Evolutionary conservation across 2,113 vertebrate genomes (phyloP).

Genomic region (Nothobranchius kuhntae): DNA sequence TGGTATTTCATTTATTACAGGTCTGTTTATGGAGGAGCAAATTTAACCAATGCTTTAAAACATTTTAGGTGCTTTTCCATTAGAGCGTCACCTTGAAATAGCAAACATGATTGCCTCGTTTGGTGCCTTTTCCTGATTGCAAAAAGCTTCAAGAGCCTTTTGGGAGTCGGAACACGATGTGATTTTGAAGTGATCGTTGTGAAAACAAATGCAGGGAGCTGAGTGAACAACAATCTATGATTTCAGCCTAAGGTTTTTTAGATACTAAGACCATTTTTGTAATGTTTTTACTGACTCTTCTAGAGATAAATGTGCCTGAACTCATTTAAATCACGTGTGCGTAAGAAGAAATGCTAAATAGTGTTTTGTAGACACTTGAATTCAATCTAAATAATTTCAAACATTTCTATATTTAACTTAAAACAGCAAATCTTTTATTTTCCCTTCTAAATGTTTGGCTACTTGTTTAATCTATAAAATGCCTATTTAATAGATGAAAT

Average conservation of each 20-base stretch:
- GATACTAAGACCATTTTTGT: conserved; percentile 41
- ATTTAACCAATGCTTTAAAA: conserved; percentile 24
- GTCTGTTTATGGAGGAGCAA: conserved; percentile 10
- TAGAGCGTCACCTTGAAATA: conserved; percentile 33
- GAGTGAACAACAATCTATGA: conserved; percentile 51
- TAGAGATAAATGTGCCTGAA: not conserved
- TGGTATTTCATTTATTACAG: not conserved
- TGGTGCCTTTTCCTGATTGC: conserved; percentile 46
- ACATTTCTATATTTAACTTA: not conserved
- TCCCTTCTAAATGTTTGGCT: not conserved
- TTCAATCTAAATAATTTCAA: not conserved
- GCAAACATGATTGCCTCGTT: conserved; percentile 41
- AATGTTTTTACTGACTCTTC: not conserved
- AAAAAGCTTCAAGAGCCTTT: conserved; percentile 62
- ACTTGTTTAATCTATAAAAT: not conserved
- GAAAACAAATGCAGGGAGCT: conserved; percentile 51
- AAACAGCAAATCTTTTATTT: not conserved
- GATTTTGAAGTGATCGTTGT: conserved; percentile 55
- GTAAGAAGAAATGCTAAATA: too few relatives aligned
- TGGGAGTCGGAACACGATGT: conserved; percentile 58
- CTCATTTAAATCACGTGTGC: not conserved
- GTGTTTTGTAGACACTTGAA: too few relatives aligned
- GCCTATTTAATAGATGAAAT: not conserved
- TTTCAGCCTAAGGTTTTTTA: conserved; percentile 60
- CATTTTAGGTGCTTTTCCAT: conserved; percentile 24